Base-by-base conservation (phyloP, 2,888 invertebrate species). In the Pyrochroa serraticornis region DNA sequence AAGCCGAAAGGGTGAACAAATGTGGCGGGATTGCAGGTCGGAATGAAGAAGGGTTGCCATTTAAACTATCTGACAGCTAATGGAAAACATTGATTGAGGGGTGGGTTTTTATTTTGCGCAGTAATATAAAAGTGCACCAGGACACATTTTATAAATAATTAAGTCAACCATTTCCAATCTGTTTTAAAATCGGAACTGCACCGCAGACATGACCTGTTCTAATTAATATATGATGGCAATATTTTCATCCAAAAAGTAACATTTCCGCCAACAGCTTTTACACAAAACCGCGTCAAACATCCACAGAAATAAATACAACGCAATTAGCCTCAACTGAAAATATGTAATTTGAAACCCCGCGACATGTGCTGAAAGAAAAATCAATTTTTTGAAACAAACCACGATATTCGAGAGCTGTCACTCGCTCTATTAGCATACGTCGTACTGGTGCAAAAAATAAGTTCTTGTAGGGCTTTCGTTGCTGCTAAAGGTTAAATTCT, bases 121-220 rank as follows among this genome's bases (percentile, higher is more conserved):
- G 63, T 60, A 55, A 59, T 63, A 63, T 57, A 61, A 63, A 63
- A 63, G 56, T 64, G 58, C 50, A 55, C 50, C 60, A 35, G 47
- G 61, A 61, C 61, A 63, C 52, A 63, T 60, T 60, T 61, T 64
- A 64, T 67, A 67, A 67, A 67, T 67, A 67, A 66, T 65, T 67
- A 67, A 67, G 59, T 63, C 60, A 51, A 63, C 62, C 63, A 63
- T 60, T 65, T 67, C 52, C 64, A 67, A 65, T 66, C 62, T 58
- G 63, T 63, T 65, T 65, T 62, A 64, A 64, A 67, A 59, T 59
- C 64, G 48, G 55, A 54, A 58, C 46, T 54, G 50, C 50, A 60
- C 64, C 62, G 60, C 66, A 66, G 60, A 66, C 58, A 60, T 62
- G 47, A 35, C 57, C 55, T 60, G 58, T 63, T 55, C 62, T 65